phyloP scores from a whole-genome alignment of 2,113 vertebrate genomes.

The Eulemur rufifrons region DNA sequence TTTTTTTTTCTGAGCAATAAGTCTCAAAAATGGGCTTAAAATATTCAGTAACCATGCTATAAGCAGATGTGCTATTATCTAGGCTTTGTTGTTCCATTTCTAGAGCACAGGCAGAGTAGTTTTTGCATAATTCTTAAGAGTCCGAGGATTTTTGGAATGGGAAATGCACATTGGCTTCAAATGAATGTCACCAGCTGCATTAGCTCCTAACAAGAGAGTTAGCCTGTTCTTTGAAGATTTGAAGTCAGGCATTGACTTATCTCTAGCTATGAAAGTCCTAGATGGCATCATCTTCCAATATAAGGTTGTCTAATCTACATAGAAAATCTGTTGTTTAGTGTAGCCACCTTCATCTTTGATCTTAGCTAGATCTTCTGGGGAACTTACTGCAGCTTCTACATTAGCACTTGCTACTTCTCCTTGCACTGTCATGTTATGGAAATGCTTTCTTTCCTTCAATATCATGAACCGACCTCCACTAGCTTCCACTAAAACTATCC shows the following conservation, averaged over 20 bases:
- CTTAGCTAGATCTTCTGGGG: background rate
- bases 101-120: background rate
- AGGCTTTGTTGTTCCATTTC: background rate
- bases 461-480: background rate
- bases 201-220: background rate
- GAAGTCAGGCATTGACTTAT: background rate
- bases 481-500: background rate
- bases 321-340: background rate
- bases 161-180: background rate
- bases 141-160: background rate
- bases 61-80: background rate
- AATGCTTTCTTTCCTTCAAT: background rate
- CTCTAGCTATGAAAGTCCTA: background rate
- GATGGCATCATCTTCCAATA: background rate
- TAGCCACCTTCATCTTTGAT: background rate
- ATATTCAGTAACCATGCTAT: background rate
- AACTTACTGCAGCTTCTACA: background rate
- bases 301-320: background rate
- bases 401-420: background rate
- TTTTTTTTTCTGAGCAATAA: background rate
- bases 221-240: background rate
- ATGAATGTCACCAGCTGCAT: background rate
- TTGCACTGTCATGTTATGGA: background rate
- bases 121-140: background rate
- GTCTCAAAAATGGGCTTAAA: background rate